Evolutionary conservation across 2,113 vertebrate species (phyloP), one percentile per base, ranked within the genome.

Genomic region (Actinemys pallida): DNA sequence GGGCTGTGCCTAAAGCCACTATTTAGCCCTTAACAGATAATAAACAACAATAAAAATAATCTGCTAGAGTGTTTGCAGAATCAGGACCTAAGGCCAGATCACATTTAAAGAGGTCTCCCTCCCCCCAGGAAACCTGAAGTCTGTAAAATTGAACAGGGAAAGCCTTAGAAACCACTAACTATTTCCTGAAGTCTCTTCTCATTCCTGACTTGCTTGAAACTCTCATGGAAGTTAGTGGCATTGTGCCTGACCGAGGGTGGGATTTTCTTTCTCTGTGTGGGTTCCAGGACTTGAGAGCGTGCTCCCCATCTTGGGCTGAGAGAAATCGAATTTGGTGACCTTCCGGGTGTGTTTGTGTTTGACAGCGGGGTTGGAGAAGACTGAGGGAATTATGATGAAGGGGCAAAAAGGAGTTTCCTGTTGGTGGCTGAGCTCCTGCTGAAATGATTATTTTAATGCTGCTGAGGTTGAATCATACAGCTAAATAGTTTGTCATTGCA

Each of bases 161-260:
- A 92, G 59, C n/a, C 88, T 97, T 97, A 96, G 95, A 97, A 94
- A 89, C 76, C 1, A 3, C 94, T 93, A 86, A 91, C 88, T 95
- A 84, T 97, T 97, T 97, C 94, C 95, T 96, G 95, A 90, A 96
- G 87, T 78, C 72, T 97, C 95, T 95, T 96, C 87, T 88, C 59
- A 84, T 94, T 95, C 90, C 62, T 95, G 27, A 31, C 27, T 31
- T 59, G 57, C 27, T 31, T 59, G 57, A 59, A 59, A 59, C 24
- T 90, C 89, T 86, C 59, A n/a, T 62, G 76, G 90, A 89, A 95
- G 84, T 88, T 89, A 93, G 86, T 0, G 1, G 3, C 90, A 27
- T 72, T 95, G 93, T 95, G 90, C 89, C 84, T 89, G 88, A 81
- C 84, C 86, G 53, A 93, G 45, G 79, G 17, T 10, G 20, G 50